Conservation (phyloP, 2,113 vertebrate species). For the Eupsittula cactorum region DNA sequence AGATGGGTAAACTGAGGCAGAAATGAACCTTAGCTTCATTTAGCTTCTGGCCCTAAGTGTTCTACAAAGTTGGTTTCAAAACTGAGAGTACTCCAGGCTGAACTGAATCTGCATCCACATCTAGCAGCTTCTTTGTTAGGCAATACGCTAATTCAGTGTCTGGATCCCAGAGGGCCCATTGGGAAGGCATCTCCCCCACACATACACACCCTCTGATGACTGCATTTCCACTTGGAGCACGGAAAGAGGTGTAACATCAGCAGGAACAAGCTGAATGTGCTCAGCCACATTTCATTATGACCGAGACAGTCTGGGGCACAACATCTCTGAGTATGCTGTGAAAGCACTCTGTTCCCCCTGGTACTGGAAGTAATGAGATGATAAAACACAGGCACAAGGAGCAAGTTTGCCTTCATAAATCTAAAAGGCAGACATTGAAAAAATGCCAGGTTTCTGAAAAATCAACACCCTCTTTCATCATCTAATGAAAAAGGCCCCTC, state of each 20-base stretch:
- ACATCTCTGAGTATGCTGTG: neutral
- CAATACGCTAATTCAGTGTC: neutral
- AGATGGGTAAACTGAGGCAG: neutral
- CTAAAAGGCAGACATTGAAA: slow-evolving; percentile 20
- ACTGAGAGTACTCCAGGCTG: neutral
- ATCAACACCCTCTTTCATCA: slow-evolving; percentile 7
- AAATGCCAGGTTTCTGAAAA: slow-evolving; percentile 29
- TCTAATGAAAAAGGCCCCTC: neutral
- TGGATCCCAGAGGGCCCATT: neutral
- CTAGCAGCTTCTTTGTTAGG: neutral
- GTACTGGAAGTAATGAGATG: neutral
- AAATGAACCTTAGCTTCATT: neutral
- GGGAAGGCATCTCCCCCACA: neutral
- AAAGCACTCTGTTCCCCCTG: slow-evolving; percentile 19
- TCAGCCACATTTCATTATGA: slow-evolving; percentile 20
- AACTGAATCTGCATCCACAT: neutral
- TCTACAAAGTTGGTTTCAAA: neutral
- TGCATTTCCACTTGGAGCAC: slow-evolving; percentile 27
- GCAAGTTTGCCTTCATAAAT: slow-evolving; percentile 16
- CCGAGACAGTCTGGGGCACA: neutral
- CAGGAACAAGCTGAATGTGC: slow-evolving; percentile 18
- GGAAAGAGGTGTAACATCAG: neutral
- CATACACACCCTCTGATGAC: slow-evolving; percentile 29
- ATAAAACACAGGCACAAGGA: slow-evolving; percentile 40
- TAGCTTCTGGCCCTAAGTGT: neutral